Evolutionary conservation across 1,140 invertebrate species (phyloP).

Genomic region (Coenobita brevimanus): DNA sequence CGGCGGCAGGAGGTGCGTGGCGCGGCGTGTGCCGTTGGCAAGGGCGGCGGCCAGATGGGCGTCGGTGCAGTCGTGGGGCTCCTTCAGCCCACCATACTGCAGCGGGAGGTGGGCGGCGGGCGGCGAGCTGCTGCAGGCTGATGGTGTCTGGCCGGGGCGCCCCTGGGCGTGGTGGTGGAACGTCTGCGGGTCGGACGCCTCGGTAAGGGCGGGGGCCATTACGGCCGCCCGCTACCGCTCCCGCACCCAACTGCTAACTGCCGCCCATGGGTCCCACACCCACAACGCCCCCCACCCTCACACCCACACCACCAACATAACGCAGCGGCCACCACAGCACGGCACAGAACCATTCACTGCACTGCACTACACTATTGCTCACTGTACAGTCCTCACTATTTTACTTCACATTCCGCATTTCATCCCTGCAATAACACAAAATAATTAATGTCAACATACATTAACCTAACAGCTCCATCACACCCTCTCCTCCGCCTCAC

Average conservation of each 20-base stretch:
- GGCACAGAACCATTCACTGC: too few species aligned
- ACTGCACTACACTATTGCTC: too few species aligned
- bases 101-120: conserved; percentile 53
- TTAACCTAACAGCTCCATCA: too few species aligned
- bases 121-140: conserved; percentile 35
- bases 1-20: conserved; percentile 40
- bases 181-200: conserved; percentile 78
- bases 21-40: conserved; percentile 46
- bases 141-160: conserved; percentile 32
- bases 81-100: conserved; percentile 65
- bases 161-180: conserved; percentile 70
- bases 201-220: conserved; percentile 84
- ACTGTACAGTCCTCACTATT: too few species aligned
- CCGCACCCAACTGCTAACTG: conserved; percentile 73
- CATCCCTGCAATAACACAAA: too few species aligned
- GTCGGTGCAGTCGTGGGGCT: conserved; percentile 62
- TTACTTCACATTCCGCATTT: too few species aligned
- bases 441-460: too few species aligned
- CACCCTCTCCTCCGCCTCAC: too few species aligned
- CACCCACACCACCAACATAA: not conserved
- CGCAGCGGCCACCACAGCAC: not conserved
- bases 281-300: not conserved
- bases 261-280: conserved; percentile 40
- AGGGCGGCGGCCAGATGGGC: conserved; percentile 55
- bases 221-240: conserved; percentile 76